These are phyloP conservation scores for Clostera curtula DNA, from an alignment of 2,888 invertebrate genomes.

Conservation along the genomic window DNA sequence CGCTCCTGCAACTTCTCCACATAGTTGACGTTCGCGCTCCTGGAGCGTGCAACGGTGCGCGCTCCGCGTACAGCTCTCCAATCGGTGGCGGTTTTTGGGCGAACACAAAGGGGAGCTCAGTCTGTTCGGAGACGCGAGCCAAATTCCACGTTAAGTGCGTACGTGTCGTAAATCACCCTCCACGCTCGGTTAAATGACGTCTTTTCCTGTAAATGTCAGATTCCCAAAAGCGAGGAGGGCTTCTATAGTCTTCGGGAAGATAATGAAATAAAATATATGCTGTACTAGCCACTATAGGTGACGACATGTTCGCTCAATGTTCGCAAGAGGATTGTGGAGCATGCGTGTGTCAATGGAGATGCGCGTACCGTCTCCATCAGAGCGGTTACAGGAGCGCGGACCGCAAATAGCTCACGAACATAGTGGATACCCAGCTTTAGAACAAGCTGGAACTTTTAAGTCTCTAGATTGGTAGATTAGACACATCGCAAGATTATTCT, in stretches of 20 bases:
- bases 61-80: not conserved
- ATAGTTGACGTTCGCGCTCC: no score
- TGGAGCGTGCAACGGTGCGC: not conserved
- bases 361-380: slow-evolving; percentile 1
- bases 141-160: not conserved
- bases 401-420: not conserved
- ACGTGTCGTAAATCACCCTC: not conserved
- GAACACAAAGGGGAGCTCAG: not conserved
- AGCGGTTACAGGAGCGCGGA: slow-evolving; percentile 2
- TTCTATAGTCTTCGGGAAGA: no score
- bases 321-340: not conserved
- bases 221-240: slow-evolving; percentile 1
- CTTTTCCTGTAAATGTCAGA: not conserved
- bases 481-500: no score
- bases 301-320: not conserved
- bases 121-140: slow-evolving; percentile 7
- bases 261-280: no score
- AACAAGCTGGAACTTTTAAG: no score
- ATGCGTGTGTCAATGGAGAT: not conserved
- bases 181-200: slow-evolving; percentile 1
- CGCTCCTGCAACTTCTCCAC: not conserved
- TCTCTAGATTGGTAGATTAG: no score
- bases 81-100: slow-evolving; percentile 1
- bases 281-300: not conserved
- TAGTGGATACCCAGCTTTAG: no score